These are phyloP conservation scores for Microplitis deprimator DNA, from an alignment of 2,888 invertebrate species.

Conservation along the genomic window DNA sequence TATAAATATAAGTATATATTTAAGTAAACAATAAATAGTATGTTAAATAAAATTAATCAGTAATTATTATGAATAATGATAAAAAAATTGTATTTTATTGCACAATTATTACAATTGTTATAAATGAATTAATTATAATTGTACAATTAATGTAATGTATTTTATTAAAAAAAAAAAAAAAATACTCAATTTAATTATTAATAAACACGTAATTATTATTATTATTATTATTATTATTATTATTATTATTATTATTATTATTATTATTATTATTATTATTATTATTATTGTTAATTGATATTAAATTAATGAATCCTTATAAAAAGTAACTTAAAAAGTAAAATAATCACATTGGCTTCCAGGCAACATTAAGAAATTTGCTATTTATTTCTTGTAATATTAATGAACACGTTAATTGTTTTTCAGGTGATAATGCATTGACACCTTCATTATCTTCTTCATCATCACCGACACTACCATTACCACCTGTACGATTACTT, in stretches of 20 bases:
- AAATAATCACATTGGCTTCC: constrained; percentile 75
- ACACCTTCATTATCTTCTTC: constrained; percentile 75
- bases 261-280: neutral
- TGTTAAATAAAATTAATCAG: constrained; percentile 43
- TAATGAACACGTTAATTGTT: constrained; percentile 80
- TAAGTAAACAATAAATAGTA: constrained; percentile 29
- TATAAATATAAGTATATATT: neutral
- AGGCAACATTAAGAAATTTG: constrained; percentile 82
- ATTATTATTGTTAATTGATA: constrained; percentile 16
- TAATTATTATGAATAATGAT: neutral
- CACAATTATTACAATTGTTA: constrained; percentile 33
- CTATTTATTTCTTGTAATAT: constrained; percentile 86
- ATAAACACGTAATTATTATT: constrained; percentile 4
- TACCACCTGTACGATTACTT: constrained; percentile 65
- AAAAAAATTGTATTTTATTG: constrained; percentile 43
- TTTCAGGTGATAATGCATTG: constrained; percentile 76
- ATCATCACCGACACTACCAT: constrained; percentile 72
- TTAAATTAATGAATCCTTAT: constrained; percentile 4
- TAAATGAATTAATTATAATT: constrained; percentile 11
- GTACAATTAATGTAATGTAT: constrained; percentile 1
- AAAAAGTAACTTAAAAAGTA: constrained; percentile 1
- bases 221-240: constrained; percentile 10
- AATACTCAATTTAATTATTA: constrained; percentile 43
- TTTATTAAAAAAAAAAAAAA: constrained; percentile 22
- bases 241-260: neutral